A percentile compares a stretch with the other conserved stretches of the same genome.
These are phyloP conservation scores for Propithecus deckenii DNA, from an alignment of 2,797 vertebrate genomes.

Conservation along the genomic window DNA sequence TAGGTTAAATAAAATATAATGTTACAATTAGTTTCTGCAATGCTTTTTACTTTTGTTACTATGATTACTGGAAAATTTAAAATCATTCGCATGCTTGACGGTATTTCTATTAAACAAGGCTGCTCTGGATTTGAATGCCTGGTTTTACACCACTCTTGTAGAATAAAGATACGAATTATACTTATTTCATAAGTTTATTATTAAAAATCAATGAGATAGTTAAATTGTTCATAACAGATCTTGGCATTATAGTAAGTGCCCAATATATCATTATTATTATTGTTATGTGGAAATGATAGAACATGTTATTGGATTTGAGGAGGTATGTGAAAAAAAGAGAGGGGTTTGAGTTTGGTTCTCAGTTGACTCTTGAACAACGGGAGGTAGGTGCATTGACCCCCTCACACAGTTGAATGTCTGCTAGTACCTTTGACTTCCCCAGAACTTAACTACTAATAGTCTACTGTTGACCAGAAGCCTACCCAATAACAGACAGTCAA, in stretches of 20 bases:
- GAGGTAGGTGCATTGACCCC: neutral
- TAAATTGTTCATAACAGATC: neutral
- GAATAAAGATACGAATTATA: neutral
- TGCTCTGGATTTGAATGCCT: neutral
- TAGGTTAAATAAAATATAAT: neutral
- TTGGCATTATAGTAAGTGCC: neutral
- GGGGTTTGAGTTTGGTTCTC: neutral
- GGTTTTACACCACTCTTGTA: neutral
- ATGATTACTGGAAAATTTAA: neutral
- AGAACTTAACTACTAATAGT: neutral
- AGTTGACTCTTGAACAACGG: neutral
- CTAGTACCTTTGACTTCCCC: neutral
- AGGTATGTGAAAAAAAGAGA: neutral
- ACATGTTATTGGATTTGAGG: neutral
- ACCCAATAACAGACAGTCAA: neutral
- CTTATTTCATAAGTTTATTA: neutral
- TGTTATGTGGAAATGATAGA: neutral
- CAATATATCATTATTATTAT: neutral
- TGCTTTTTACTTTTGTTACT: neutral
- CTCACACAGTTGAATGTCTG: neutral
- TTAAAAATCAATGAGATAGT: neutral
- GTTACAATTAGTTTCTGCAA: neutral
- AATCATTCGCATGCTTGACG: accelerated
- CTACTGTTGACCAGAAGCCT: neutral
- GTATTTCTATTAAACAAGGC: neutral